Conservation (phyloP, 2,888 invertebrate genomes). For the Eupithecia abbreviata region DNA sequence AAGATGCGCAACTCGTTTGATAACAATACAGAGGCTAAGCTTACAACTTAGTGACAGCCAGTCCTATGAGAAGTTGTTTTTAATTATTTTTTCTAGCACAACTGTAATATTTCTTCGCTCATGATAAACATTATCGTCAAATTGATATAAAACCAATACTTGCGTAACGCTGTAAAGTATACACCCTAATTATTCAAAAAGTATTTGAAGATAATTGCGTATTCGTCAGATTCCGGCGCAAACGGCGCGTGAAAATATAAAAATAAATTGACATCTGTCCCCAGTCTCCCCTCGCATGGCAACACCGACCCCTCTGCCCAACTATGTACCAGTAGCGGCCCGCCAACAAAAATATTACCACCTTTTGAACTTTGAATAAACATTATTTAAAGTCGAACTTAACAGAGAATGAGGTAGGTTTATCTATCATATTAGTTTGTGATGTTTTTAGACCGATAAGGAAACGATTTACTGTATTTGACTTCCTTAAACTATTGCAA, state of each 20-base stretch:
- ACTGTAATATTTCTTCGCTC: neutral
- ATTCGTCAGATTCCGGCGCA: constrained; percentile 30
- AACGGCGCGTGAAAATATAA: constrained; percentile 42
- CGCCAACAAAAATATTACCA: neutral
- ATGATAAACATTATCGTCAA: neutral
- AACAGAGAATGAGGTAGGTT: neutral
- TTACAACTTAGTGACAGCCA: neutral
- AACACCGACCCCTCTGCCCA: constrained; percentile 21
- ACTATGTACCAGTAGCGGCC: constrained; percentile 1
- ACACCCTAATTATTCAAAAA: constrained; percentile 21
- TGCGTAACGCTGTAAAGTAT: neutral
- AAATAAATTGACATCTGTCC: constrained; percentile 45
- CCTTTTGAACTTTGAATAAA: neutral
- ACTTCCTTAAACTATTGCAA: neutral
- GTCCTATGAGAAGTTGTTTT: no score
- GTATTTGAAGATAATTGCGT: constrained; percentile 28
- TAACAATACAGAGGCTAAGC: neutral
- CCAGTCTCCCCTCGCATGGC: constrained; percentile 36
- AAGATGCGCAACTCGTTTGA: neutral
- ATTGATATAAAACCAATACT: neutral
- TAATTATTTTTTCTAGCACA: no score
- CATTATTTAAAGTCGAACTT: neutral
- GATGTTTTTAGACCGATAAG: neutral
- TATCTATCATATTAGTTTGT: neutral
- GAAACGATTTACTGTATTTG: neutral